Percentiles rank a stretch among this genome's conserved stretches.
These are phyloP conservation scores for Clavelina lepadiformis DNA, from an alignment of 23 tunicate species.

Conservation along the genomic window DNA sequence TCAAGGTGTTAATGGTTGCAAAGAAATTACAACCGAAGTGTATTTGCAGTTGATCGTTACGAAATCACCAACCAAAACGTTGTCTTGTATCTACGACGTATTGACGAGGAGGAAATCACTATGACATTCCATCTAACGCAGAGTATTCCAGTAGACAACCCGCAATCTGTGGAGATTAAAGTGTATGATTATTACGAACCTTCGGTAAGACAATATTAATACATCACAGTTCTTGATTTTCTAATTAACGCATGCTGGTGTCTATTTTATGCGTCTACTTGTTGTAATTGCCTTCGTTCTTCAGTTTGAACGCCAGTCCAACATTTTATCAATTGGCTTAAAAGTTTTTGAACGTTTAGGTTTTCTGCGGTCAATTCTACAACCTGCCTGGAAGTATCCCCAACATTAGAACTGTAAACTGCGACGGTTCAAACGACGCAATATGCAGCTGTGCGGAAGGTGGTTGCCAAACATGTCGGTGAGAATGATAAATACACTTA, in stretches of 20 bases:
- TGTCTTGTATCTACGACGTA: slow-evolving; percentile 34
- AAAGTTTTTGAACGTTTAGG: slow-evolving; percentile 9
- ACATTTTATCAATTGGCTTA: no score
- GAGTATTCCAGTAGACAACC: slow-evolving; percentile 7
- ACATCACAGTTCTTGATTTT: no score
- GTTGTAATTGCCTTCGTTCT: neutral
- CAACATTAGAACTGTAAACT: slow-evolving; percentile 32
- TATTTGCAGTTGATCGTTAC: slow-evolving; percentile 47
- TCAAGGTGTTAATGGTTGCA: no score
- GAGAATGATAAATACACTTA: no score
- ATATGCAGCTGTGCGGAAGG: slow-evolving; percentile 59
- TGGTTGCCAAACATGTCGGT: slow-evolving; percentile 74
- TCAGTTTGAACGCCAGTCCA: neutral
- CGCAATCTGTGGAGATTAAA: slow-evolving; percentile 54
- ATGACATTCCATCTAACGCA: slow-evolving; percentile 41
- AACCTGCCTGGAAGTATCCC: slow-evolving; percentile 18
- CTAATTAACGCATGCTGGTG: no score
- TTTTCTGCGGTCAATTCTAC: slow-evolving; percentile 50
- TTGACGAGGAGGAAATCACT: neutral
- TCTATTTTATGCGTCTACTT: no score
- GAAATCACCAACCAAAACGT: slow-evolving; percentile 48
- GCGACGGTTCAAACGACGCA: slow-evolving; percentile 10
- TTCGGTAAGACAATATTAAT: slow-evolving; percentile 14
- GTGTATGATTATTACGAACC: slow-evolving; percentile 71
- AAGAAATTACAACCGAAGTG: no score